These are phyloP conservation scores for Ceratina australensis DNA, from an alignment of 1,140 invertebrate species.

Conservation along the genomic window DNA sequence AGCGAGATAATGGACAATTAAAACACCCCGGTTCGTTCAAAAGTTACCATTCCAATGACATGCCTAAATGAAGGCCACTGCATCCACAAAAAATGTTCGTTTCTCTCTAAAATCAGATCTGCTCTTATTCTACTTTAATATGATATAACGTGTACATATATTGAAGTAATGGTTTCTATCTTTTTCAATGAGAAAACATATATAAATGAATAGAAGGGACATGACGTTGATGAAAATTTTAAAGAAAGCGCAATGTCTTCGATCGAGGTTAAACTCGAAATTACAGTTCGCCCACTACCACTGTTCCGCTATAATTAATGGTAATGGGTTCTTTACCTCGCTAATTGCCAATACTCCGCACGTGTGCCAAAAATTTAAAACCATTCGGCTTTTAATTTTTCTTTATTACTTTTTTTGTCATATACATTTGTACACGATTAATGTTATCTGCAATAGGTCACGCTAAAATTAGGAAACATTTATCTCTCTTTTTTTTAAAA, in stretches of 20 bases:
- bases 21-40: not conserved
- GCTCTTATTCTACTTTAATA: no score
- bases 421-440: no score
- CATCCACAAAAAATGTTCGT: not conserved
- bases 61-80: not conserved
- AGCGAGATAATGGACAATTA: slow-evolving; percentile 9
- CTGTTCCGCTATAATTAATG: not conserved
- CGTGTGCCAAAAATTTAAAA: slow-evolving; percentile 2
- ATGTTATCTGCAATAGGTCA: no score
- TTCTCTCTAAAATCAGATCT: no score
- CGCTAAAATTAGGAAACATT: no score
- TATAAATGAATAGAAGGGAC: no score
- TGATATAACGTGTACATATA: no score
- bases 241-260: not conserved
- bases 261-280: slow-evolving; percentile 2
- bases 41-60: no score
- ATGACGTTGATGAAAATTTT: not conserved
- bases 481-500: no score
- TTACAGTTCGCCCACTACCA: not conserved
- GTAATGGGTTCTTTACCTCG: not conserved
- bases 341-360: not conserved
- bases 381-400: not conserved
- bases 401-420: no score
- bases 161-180: no score
- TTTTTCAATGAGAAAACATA: no score